A percentile compares a stretch with the other conserved stretches of the same genome.
These are phyloP conservation scores for Accipiter cooperii DNA, from an alignment of 2,113 vertebrate genomes.

Conservation along the genomic window DNA sequence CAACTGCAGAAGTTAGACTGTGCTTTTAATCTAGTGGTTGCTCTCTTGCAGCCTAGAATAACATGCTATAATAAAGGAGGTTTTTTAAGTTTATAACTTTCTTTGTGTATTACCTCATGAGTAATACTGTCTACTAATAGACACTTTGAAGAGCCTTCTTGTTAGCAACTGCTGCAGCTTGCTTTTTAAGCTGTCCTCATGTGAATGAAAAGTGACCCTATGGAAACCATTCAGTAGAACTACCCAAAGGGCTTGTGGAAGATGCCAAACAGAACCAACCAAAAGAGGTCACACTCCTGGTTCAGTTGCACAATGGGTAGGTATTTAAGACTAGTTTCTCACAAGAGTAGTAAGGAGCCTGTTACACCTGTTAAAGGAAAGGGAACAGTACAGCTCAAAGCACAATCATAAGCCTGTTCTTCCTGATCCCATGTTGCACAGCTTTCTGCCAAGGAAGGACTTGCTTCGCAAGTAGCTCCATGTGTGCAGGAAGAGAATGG, in stretches of 20 bases:
- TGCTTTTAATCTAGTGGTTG: background rate
- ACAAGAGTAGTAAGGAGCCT: background rate
- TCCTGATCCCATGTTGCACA: background rate
- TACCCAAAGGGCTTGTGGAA: background rate
- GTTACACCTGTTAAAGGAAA: background rate
- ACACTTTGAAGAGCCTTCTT: background rate
- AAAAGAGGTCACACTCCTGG: background rate
- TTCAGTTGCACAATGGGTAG: background rate
- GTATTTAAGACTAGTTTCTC: background rate
- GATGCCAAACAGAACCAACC: background rate
- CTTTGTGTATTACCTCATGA: background rate
- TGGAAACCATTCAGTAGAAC: background rate
- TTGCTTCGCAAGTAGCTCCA: background rate
- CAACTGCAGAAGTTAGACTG: background rate
- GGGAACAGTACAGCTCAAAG: background rate
- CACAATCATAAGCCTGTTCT: background rate
- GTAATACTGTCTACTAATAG: background rate
- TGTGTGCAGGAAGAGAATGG: accelerated
- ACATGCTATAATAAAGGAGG: background rate
- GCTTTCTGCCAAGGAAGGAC: background rate
- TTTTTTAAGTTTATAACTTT: background rate
- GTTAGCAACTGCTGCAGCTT: background rate
- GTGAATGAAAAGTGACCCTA: too few species aligned
- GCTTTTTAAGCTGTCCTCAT: too few species aligned
- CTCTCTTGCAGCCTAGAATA: background rate